Base-by-base conservation (phyloP, 2,888 invertebrate species). In the Rhopalosiphum nymphaeae region DNA sequence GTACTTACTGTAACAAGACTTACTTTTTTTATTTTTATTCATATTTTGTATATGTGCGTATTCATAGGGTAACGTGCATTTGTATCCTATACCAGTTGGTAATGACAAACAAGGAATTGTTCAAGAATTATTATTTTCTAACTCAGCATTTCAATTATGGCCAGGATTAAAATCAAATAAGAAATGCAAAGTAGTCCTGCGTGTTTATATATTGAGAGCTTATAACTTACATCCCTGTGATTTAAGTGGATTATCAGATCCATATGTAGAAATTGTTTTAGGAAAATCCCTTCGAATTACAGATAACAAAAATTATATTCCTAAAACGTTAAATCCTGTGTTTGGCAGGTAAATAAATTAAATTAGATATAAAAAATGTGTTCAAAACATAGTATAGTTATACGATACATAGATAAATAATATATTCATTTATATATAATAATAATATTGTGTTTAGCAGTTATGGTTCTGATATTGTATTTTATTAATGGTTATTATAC, bases 201-300 rank as follows among this genome's bases (percentile, higher is more conserved):
- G 99, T 56, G 97, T 98, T 0, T 99, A 99, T 96, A 96, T 98
- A 57, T 96, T 98, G 2, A 97, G 97, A 96, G 98, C 97, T 0
- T 95, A 97, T 25, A 97, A 97, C 95, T 96, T 99, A 42, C 97
- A 97, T 94, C 97, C 98, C 0, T 97, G 97, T 95, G 98, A 98
- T n/a, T n/a, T 84, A 10, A 96, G 96, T 95, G 97, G 97, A 16
- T 97, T 97, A 96, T 97, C 98, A 0, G 98, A 98, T 96, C 97
- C 98, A 0, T 99, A 98, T 95, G 96, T 98, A 0, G 96, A 97
- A 93, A 96, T 98, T 88, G 98, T 98, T 0, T 96, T 97, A 90
- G 94, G 94, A 25, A 84, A 92, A 42, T n/a, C 36, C 3, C 97
- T 97, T 94, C 96, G 96, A 2, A 96, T 97, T 85, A 97, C 97